Evolutionary conservation across 2,888 invertebrate genomes (phyloP).

Genomic region (Mystacides longicornis): DNA sequence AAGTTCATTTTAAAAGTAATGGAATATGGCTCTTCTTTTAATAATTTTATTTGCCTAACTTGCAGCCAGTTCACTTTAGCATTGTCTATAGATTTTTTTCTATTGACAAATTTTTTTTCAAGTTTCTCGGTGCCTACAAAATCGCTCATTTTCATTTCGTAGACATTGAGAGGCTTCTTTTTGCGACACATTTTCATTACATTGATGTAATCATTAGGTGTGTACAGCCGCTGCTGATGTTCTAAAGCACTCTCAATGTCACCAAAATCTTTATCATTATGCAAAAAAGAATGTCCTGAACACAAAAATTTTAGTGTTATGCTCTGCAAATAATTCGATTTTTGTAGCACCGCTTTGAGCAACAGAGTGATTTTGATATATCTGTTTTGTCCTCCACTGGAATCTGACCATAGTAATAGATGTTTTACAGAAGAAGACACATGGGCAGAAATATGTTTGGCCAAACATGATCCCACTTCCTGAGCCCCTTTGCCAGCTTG

Average conservation of each 20-base stretch:
- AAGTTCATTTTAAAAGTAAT: neutral
- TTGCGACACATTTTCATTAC: neutral
- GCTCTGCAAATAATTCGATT: neutral
- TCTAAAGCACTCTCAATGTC: neutral
- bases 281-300: slow-evolving; percentile 1
- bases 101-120: neutral
- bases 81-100: neutral
- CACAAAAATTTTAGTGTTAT: neutral
- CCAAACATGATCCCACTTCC: neutral
- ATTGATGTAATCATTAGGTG: neutral
- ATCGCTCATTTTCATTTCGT: neutral
- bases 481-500: slow-evolving; percentile 1
- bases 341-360: neutral
- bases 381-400: neutral
- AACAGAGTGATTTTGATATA: neutral
- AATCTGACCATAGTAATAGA: neutral
- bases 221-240: neutral
- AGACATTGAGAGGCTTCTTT: neutral
- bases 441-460: neutral
- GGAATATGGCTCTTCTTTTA: neutral
- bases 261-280: neutral
- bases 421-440: neutral
- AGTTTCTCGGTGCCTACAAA: neutral
- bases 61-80: neutral
- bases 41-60: neutral